Conservation (phyloP, 2,797 vertebrate genomes). For the Pipistrellus pipistrellus region DNA sequence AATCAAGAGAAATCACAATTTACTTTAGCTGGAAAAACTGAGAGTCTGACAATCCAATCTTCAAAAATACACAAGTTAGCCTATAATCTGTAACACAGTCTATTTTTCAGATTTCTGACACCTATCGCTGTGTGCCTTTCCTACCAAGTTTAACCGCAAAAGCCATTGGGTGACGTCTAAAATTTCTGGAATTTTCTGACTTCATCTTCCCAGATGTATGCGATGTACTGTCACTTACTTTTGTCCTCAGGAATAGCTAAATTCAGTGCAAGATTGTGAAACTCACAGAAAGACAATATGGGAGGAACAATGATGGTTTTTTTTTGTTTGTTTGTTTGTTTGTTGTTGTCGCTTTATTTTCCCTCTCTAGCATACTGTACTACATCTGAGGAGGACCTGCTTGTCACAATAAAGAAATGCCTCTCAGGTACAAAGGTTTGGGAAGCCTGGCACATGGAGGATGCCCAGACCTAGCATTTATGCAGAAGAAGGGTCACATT, state of each 20-base stretch:
- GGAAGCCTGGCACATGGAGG: not conserved
- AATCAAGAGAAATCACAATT: conserved; percentile 5
- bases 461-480: not conserved
- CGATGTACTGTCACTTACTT: not conserved
- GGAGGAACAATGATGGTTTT: not conserved
- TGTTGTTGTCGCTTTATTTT: too few relatives aligned
- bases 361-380: not conserved
- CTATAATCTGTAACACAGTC: not conserved
- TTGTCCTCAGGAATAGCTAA: not conserved
- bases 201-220: not conserved
- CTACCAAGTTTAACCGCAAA: not conserved
- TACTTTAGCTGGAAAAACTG: not conserved
- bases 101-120: not conserved
- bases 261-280: conserved; percentile 11
- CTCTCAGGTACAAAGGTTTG: not conserved
- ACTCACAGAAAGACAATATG: not conserved
- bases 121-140: not conserved
- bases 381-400: not conserved
- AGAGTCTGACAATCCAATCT: not conserved
- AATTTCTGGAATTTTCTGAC: conserved; percentile 30
- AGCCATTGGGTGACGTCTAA: not conserved
- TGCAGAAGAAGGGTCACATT: not conserved
- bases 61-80: conserved; percentile 19
- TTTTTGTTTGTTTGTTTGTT: too few relatives aligned
- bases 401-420: not conserved